phyloP scores from a whole-genome alignment of 2,888 invertebrate genomes.

The Dendrolimus pini region DNA sequence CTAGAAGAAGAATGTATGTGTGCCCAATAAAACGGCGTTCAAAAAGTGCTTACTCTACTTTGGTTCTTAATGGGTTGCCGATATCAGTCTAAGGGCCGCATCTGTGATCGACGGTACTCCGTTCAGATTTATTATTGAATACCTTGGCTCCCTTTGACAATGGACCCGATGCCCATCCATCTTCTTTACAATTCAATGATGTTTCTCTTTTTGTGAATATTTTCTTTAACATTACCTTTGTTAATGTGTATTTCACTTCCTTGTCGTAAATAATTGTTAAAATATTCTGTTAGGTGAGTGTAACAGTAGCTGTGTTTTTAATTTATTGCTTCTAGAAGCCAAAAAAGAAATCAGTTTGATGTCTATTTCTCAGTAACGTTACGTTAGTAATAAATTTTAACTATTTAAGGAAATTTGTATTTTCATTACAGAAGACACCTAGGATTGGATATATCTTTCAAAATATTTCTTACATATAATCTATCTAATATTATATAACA shows the following conservation, averaged over 20 bases:
- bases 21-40: too few species aligned
- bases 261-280: not conserved
- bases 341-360: too few species aligned
- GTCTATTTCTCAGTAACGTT: too few species aligned
- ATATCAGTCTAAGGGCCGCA: slow-evolving; percentile 27
- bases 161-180: slow-evolving; percentile 49
- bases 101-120: slow-evolving; percentile 64
- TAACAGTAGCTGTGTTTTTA: too few species aligned
- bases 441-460: too few species aligned
- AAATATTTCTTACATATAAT: too few species aligned
- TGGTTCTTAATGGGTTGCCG: not conserved
- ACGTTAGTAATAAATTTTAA: too few species aligned
- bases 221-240: slow-evolving; percentile 4
- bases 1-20: too few species aligned
- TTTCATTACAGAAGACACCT: too few species aligned
- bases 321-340: too few species aligned
- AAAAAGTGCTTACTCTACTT: not conserved
- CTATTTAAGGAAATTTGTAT: too few species aligned
- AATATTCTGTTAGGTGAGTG: not conserved
- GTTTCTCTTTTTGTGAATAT: slow-evolving; percentile 2
- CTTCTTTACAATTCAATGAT: slow-evolving; percentile 32
- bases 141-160: slow-evolving; percentile 49
- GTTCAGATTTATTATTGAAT: slow-evolving; percentile 67
- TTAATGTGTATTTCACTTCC: not conserved
- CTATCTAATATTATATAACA: too few species aligned